Evolutionary conservation across 1,140 invertebrate species (phyloP).

Genomic region (Pseudomyrmex sp.): DNA sequence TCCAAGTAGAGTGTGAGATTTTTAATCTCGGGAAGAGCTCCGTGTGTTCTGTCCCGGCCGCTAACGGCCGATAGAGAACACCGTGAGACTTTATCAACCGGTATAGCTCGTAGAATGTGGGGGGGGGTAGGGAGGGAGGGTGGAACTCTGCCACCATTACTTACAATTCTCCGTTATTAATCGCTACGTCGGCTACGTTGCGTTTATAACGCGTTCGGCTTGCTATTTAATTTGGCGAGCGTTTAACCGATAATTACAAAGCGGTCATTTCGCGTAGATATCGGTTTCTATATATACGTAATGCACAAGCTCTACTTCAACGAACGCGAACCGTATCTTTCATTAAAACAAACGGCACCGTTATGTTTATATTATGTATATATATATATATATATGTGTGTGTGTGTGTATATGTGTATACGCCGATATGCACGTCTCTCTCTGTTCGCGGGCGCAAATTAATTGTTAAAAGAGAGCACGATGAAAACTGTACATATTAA

Average conservation of each 20-base stretch:
- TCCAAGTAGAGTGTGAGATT: slow-evolving; percentile 31
- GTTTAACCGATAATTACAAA: slow-evolving; percentile 35
- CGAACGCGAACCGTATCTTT: background rate
- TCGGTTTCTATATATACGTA: background rate
- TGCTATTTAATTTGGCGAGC: slow-evolving; percentile 39
- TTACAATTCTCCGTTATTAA: slow-evolving; percentile 38
- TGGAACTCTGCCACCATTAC: slow-evolving; percentile 11
- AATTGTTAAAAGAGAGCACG: slow-evolving; percentile 20
- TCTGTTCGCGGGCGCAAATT: background rate
- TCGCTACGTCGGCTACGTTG: background rate
- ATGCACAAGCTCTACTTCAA: background rate
- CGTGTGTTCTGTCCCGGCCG: background rate
- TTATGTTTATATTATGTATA: background rate
- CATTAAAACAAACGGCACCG: slow-evolving; percentile 11
- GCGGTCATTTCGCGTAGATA: background rate
- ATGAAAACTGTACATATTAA: slow-evolving; percentile 11
- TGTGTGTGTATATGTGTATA: too few relatives aligned
- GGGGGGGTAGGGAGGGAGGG: background rate
- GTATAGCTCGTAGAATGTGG: background rate
- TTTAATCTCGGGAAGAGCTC: slow-evolving; percentile 57
- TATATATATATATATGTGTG: background rate
- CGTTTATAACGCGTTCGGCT: background rate
- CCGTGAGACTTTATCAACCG: slow-evolving; percentile 48
- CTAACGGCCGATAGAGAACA: slow-evolving; percentile 15
- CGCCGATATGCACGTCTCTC: background rate